phyloP scores from a whole-genome alignment of 1,140 invertebrate genomes.

The Ostrea edulis region DNA sequence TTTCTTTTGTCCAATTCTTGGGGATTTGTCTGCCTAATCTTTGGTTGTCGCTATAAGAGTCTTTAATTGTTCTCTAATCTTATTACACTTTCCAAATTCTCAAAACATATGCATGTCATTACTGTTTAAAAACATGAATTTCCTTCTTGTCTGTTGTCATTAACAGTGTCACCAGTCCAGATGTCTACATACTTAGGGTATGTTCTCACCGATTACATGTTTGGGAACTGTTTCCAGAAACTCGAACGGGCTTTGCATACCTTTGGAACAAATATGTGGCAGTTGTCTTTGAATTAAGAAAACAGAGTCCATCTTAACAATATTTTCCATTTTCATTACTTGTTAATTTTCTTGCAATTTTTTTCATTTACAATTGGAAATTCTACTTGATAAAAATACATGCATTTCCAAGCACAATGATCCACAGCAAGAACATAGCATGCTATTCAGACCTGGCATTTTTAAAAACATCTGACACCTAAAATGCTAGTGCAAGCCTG shows the following conservation, averaged over 20 bases:
- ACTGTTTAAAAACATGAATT: slow-evolving; percentile 29
- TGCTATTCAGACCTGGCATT: not conserved
- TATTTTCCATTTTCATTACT: slow-evolving; percentile 5
- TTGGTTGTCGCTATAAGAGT: not conserved
- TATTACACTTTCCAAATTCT: slow-evolving; percentile 25
- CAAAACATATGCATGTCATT: slow-evolving; percentile 37
- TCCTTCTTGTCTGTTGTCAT: not conserved
- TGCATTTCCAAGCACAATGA: not conserved
- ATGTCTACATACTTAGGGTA: slow-evolving; percentile 20
- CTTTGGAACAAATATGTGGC: not conserved
- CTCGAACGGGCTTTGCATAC: not conserved
- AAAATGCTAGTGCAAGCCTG: not conserved
- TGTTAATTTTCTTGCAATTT: not conserved
- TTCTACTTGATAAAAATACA: not conserved
- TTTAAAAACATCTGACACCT: not conserved
- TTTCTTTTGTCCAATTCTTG: not conserved
- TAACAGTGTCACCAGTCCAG: not conserved
- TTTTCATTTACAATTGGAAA: not conserved
- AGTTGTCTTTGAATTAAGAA: not conserved
- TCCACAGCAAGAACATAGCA: not conserved
- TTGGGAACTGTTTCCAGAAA: not conserved
- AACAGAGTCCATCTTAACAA: not conserved
- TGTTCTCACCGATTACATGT: slow-evolving; percentile 5
- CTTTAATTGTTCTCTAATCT: slow-evolving; percentile 26
- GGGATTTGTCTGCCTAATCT: slow-evolving; percentile 28